Evolutionary conservation across 2,113 vertebrate species (phyloP), one percentile per base, ranked within the genome.

Genomic region (Macquaria australasica): DNA sequence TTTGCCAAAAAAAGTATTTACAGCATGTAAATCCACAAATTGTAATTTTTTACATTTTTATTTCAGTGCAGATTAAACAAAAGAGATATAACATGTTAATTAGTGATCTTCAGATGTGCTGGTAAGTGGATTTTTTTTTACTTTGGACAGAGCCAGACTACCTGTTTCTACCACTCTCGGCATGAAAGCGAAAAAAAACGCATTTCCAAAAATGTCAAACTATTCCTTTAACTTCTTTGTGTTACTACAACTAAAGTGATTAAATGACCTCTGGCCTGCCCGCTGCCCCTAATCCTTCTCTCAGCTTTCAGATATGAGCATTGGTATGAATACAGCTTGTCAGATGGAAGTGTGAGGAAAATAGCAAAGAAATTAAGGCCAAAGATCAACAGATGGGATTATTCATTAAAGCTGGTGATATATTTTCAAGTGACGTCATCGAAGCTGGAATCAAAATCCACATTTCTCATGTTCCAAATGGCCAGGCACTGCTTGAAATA

Each of bases 331-430:
- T 5, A 67, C 18, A 73, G 50, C 18, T 51, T n/a, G 45, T 58
- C 31, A 39, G 37, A 64, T 58, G n/a, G 18, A 48, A 68, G 14
- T 56, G 12, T 21, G 15, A 43, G 37, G 21, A 28, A 81, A 82
- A 84, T 18, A 20, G 10, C 41, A 67, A 78, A 31, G 8, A 59
- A 60, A 75, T 53, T 3, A 63, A 59, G 58, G 25, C 43, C 23
- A 18, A 41, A 14, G 10, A 70, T 23, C 10, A 70, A 69, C 45
- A 63, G 18, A 81, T 9, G 6, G n/a, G 16, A 39, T 76, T 59
- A 39, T 85, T 84, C 21, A 23, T 77, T n/a, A 63, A 28, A 73
- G 39, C 31, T 56, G 21, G 34, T 34, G 60, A 60, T 79, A 45
- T 25, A 20, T 25, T 62, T 67, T 82, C 53, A 34, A 48, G 60